Base-by-base conservation (phyloP, 2,113 vertebrate species). In the Trochalopteron elliotii region DNA sequence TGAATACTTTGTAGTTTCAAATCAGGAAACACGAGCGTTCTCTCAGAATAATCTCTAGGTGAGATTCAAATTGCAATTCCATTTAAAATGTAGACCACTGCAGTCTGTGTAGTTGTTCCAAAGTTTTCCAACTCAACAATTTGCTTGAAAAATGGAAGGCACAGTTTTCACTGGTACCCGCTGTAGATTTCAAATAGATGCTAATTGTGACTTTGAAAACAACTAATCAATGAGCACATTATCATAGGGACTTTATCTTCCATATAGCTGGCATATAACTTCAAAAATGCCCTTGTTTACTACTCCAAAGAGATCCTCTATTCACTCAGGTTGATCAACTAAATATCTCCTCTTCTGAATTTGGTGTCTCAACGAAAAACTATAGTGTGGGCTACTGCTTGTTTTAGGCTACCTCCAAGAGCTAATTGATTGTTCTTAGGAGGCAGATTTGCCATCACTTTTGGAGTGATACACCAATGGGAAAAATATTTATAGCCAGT, bases 161-260 rank as follows among this genome's bases (percentile, higher is more conserved):
- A 47, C 12, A 37, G 35, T 76, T 92, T 91, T 80, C 89, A 94
- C 0, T 13, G 89, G 39, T 89, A 76, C 70, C 15, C 64, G 53
- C 57, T 56, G 42, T 37, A 44, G 10, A 2, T 83, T 94, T 77
- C 53, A 96, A 97, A 97, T 69, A 94, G 71, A 92, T 67, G 33
- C 33, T 86, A 42, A 27, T 7, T 87, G 28, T 89, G 90, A 67
- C 93, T 92, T 97, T 97, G 75, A 82, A 96, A 92, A 68, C 49
- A 91, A 59, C 47, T 71, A 47, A 95, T 94, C 96, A 96, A 95
- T 83, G 75, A 93, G 40, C 59, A 92, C 52, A 94, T 96, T 75
- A 87, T 88, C 55, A 95, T 14, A 56, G 37, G 50, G 76, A 79
- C 22, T 89, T 92, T 19, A 30, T 95, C 57, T 96, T 55, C 82